Evolutionary conservation across 2,888 invertebrate species (phyloP).

Genomic region (Erebia aethiops): DNA sequence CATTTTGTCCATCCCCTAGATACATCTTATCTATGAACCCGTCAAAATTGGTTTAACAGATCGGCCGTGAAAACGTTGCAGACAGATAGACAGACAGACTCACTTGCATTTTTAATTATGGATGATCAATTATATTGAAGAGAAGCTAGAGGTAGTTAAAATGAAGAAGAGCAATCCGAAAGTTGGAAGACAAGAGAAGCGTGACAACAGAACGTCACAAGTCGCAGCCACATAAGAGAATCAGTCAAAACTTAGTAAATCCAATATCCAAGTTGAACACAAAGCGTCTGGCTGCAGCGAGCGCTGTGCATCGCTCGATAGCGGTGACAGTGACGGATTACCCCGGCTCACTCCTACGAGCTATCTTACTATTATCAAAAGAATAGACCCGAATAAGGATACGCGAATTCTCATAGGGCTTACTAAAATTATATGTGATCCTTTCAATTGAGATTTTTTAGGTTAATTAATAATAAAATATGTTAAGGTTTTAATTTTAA

Average conservation of each 20-base stretch:
- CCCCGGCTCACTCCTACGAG: conserved; percentile 51
- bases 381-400: conserved; percentile 41
- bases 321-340: conserved; percentile 77
- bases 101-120: too few relatives aligned
- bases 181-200: conserved; percentile 14
- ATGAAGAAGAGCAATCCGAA: conserved; percentile 7
- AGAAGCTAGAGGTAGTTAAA: background rate
- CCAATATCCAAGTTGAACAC: conserved; percentile 76
- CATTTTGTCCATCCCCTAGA: too few relatives aligned
- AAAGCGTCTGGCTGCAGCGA: conserved; percentile 55
- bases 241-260: conserved; percentile 76
- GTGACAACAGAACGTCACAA: conserved; percentile 16
- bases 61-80: too few relatives aligned
- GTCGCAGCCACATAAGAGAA: conserved; percentile 45
- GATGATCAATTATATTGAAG: too few relatives aligned
- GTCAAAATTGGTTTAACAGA: too few relatives aligned
- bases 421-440: background rate
- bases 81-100: too few relatives aligned
- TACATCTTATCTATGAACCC: too few relatives aligned
- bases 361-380: conserved; percentile 45
- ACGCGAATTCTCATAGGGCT: conserved; percentile 31
- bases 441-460: background rate
- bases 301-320: conserved; percentile 75
- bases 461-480: background rate
- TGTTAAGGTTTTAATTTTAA: background rate